Conservation (phyloP, 2,113 vertebrate genomes). For the Rhinoptilus africanus region DNA sequence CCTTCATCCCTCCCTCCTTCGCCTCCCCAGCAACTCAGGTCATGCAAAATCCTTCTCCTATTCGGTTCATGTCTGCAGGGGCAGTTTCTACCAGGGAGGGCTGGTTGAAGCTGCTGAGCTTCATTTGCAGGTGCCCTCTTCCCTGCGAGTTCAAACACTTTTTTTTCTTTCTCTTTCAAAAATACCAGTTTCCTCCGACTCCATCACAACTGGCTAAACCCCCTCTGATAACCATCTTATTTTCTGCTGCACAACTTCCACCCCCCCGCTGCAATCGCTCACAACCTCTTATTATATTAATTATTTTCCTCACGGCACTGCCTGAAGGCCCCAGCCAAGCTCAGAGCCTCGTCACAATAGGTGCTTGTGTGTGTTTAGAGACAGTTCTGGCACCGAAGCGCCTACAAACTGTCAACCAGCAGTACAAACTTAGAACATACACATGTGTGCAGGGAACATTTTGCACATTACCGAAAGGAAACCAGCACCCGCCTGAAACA, state of each 20-base stretch:
- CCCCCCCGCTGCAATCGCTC: neutral
- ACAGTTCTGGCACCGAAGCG: neutral
- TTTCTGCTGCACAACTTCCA: neutral
- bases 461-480: slow-evolving; percentile 31
- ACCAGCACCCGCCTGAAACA: neutral
- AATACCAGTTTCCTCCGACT: neutral
- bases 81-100: neutral
- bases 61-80: neutral
- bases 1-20: neutral
- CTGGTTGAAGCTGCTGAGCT: neutral
- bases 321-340: neutral
- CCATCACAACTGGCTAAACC: neutral
- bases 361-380: neutral
- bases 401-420: neutral
- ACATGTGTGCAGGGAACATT: slow-evolving; percentile 44
- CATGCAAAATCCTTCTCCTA: neutral
- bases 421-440: neutral
- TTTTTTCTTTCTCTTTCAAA: neutral
- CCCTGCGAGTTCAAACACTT: neutral
- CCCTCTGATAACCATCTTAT: neutral
- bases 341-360: neutral
- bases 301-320: neutral
- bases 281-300: neutral
- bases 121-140: neutral
- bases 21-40: neutral